Conservation (phyloP, 2,888 invertebrate species). For the Leptinotarsa rubiginosa region DNA sequence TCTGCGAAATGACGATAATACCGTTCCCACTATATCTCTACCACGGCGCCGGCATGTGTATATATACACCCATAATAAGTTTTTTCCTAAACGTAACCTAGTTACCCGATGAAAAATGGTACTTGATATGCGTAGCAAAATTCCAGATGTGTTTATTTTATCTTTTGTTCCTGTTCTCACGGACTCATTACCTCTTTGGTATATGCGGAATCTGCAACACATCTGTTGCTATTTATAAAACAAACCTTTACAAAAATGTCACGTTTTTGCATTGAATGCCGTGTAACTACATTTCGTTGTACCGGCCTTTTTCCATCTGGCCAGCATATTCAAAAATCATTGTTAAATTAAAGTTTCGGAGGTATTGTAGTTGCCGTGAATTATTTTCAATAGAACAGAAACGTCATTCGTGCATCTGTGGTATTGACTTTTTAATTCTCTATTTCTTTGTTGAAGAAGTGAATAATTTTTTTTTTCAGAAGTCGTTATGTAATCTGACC, state of each 20-base stretch:
- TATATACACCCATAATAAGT: slow-evolving; percentile 1
- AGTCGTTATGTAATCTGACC: too few relatives aligned
- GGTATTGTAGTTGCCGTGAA: background rate
- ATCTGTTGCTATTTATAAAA: slow-evolving; percentile 55
- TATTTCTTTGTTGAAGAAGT: too few relatives aligned
- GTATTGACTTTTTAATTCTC: background rate
- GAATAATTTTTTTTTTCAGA: too few relatives aligned
- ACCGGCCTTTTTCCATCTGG: slow-evolving; percentile 36
- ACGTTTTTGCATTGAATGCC: slow-evolving; percentile 48
- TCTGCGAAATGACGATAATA: slow-evolving; percentile 15
- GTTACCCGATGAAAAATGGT: slow-evolving; percentile 38
- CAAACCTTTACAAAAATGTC: slow-evolving; percentile 54
- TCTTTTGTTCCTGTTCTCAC: slow-evolving; percentile 57
- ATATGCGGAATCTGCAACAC: slow-evolving; percentile 53
- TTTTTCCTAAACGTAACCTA: slow-evolving; percentile 37
- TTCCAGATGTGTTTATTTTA: slow-evolving; percentile 54
- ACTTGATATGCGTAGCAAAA: slow-evolving; percentile 46
- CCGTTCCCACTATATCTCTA: slow-evolving; percentile 23
- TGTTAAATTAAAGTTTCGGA: slow-evolving; percentile 22
- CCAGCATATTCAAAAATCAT: slow-evolving; percentile 36
- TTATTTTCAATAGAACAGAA: background rate
- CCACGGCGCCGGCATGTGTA: background rate
- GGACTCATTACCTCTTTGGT: slow-evolving; percentile 56
- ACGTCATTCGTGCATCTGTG: background rate
- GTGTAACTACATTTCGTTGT: slow-evolving; percentile 36